Evolutionary conservation across 53 echinoderm and acorn worm genomes (phyloP), one percentile per base, ranked within the genome.

Genomic region (Crossaster papposus): DNA sequence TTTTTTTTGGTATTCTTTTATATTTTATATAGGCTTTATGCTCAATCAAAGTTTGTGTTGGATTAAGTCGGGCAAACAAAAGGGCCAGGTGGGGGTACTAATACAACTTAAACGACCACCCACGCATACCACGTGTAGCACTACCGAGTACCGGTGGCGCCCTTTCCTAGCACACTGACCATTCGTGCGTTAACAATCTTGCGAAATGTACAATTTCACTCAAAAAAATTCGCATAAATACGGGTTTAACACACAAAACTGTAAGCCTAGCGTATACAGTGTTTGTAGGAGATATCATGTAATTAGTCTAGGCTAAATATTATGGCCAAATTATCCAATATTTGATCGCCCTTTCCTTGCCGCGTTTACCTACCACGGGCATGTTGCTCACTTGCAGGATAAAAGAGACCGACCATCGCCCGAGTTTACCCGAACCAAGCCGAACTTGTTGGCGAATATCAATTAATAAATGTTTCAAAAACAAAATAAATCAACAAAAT

Each of bases 361-460:
- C 44, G 18, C 72, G 36, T 30, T 7, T 20, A 20, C 91, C 38
- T 91, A 91, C 91, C 58, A n/a, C 80, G 23, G 91, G 91, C 91
- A 91, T 91, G 23, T 54, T 70, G 85, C 77, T 79, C 80, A 63
- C 85, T 72, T 29, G 86, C 79, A 72, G 86, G 75, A 80, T 85
- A 86, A 91, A 90, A 91, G 86, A 91, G 91, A 71, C 70, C 91
- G 86, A 86, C 14, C 23, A 9, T 31, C 0, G 33, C 14, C 52
- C 54, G 55, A 32, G 68, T 73, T 13, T 14, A 71, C 36, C 86
- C 76, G 77, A 74, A 75, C 10, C 55, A 14, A 76, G 22, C 86
- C 86, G 86, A 86, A 77, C 65, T 14, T 5, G 68, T 58, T 20
- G 58, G 58, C 22, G 58, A 18, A 20, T 3, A 11, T 15, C 22